Base-by-base conservation (phyloP, 1,140 invertebrate species). In the Leptopilina clavipes region DNA sequence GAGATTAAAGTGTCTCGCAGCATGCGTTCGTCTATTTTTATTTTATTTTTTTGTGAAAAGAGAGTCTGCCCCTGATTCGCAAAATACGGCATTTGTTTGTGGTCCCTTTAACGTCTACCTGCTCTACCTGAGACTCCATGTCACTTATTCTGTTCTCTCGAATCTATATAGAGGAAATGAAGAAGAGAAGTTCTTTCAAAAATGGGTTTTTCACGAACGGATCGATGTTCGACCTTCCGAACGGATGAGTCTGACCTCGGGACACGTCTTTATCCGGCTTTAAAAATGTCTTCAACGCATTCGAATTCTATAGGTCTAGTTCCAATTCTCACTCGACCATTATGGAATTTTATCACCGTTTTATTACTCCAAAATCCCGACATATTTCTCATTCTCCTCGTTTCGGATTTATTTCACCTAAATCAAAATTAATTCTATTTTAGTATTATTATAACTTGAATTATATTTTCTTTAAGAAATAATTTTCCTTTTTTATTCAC, bases 191-290 rank as follows among this genome's bases (percentile, higher is more conserved):
- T 12, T 65, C 59, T 65, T 65, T 65, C 11, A 65, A 22, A 65
- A 65, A 37, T 65, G 7, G 3, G 12, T 31, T 65, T 65, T 65
- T 65, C 59, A 65, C 59, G 22, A 65, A 31, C 19, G 9, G 56
- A 59, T 59, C 56, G 22, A 31, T 65, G 59, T 65, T 65, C 22
- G 59, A 31, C 59, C 59, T 65, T 65, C 59, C 59, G 25, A 65
- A 31, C 22, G 59, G 59, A 65, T 65, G 12, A 14, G 22, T n/a
- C 25, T 37, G 22, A 65, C 59, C 59, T 65, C 59, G 59, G 59
- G 59, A 65, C n/a, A n/a, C 59, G 59, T 65, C 59, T 65, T 65
- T 65, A 65, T 65, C 59, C 59, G 59, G 59, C n/a, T 65, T 65
- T 31, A 65, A n/a, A 65, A 65, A 65, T 22, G 22, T 65, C 56